Base-by-base conservation (phyloP, 2,797 vertebrate species). In the Telmatherina bonti region DNA sequence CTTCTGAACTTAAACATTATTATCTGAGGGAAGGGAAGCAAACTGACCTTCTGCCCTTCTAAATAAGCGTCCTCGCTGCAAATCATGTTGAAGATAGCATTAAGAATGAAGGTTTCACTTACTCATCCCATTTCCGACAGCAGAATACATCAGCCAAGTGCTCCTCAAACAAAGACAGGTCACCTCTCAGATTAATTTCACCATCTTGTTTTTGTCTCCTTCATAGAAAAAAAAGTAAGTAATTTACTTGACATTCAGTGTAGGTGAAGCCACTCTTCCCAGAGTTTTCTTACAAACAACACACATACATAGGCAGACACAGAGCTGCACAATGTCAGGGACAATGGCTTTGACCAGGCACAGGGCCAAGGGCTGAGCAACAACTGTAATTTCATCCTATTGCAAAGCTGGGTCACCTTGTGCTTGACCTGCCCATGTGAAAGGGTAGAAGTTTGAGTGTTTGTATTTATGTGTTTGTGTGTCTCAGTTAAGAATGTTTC, bases 311-410 rank as follows among this genome's bases (percentile, higher is more conserved):
- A 78, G 41, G 77, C 61, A 85, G 59, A 79, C 78, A 77, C 67
- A 60, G 18, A 63, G 66, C 76, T 57, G 16, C 83, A 85, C 85
- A 86, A 74, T 78, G 74, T 88, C 89, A 85, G 76, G 88, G 88
- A 90, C 90, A 93, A 92, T 87, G 58, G 79, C 74, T 86, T 79
- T 74, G 85, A 77, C 79, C 87, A 82, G 92, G 91, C 91, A 79
- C 64, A 47, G 72, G 74, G 90, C 92, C 91, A 91, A 88, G 74
- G 81, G 78, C 84, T 82, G 62, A 66, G 82, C 73, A 83, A 78
- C 71, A 80, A 71, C 74, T 43, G 79, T 88, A 86, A 90, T 91
- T 90, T 81, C 80, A 91, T 90, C 85, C 82, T 77, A 84, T 83
- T 88, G 85, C 89, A 85, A 65, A 63, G 87, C 81, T 65, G 55